Base-by-base conservation (phyloP, 2,797 vertebrate genomes). In the Ciconia nigra region DNA sequence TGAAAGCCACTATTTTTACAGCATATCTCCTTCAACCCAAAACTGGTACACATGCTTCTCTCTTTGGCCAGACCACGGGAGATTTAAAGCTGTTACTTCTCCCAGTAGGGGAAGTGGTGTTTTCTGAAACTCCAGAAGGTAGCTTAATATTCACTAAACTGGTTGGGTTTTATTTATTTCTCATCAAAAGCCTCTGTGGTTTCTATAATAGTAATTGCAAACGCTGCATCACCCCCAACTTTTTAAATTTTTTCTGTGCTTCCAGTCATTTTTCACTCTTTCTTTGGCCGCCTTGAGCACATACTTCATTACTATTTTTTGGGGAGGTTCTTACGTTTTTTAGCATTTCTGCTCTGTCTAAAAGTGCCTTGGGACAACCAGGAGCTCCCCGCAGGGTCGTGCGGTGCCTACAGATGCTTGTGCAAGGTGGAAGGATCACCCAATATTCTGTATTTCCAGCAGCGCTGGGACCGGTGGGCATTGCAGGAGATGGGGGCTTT, bases 31-130 rank as follows among this genome's bases (percentile, higher is more conserved):
- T 77, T 54, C 15, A 0, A 41, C 92, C 83, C 80, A 76, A 90
- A 72, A 4, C 66, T 0, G 0, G 37, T 6, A 41, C 13, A 1
- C 37, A 10, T 0, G 0, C 65, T 35, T 29, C 10, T 4, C 72
- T 67, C 77, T 44, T 18, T 5, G 20, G 67, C 39, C 77, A 37
- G 54, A 19, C 46, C 39, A 33, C 0, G 1, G 44, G 49, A 39
- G 66, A 26, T 47, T 67, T 59, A 39, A 84, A 59, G 51, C 42
- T 58, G 22, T 28, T 61, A 20, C 10, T 8, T 57, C 90, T 52
- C 58, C 55, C 76, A 62, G 2, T 0, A 10, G 49, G 82, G 63
- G 42, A 73, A 82, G 25, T 6, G 67, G 9, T 47, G 63, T 5
- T 80, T 54, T n/a, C 59, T 41, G 37, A 37, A 86, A 70, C 55